Conservation (phyloP, 2,888 invertebrate genomes). For the Nineta flava region DNA sequence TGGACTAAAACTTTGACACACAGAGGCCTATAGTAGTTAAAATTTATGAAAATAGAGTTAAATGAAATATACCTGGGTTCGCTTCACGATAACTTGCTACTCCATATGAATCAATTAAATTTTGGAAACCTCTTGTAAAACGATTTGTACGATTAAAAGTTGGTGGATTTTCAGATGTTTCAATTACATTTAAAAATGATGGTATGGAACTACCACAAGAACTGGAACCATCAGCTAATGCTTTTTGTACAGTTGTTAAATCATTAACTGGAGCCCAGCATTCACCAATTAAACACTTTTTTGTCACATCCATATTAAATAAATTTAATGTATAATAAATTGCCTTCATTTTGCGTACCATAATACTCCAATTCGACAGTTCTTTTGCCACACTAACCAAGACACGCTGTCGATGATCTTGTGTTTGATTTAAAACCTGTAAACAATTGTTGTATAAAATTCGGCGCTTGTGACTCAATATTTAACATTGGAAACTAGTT, state of each 20-base stretch:
- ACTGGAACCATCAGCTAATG: constrained; percentile 63
- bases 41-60: constrained; percentile 17
- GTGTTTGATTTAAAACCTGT: constrained; percentile 71
- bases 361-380: constrained; percentile 75
- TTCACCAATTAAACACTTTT: constrained; percentile 79
- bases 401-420: constrained; percentile 74
- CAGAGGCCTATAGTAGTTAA: too few species aligned
- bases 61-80: constrained; percentile 40
- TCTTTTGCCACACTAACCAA: constrained; percentile 73
- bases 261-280: constrained; percentile 72
- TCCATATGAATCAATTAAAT: constrained; percentile 85
- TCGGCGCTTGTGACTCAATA: too few species aligned
- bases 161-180: constrained; percentile 65
- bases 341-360: constrained; percentile 79
- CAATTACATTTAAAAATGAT: constrained; percentile 82
- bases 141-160: constrained; percentile 86
- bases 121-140: constrained; percentile 86
- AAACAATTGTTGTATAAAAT: too few species aligned
- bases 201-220: constrained; percentile 75
- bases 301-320: constrained; percentile 81
- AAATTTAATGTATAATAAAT: constrained; percentile 88
- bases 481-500: too few species aligned
- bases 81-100: constrained; percentile 84
- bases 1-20: too few species aligned
- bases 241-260: constrained; percentile 54